Conservation (phyloP, 2,888 invertebrate genomes). For the Tanytarsus gracilentus region DNA sequence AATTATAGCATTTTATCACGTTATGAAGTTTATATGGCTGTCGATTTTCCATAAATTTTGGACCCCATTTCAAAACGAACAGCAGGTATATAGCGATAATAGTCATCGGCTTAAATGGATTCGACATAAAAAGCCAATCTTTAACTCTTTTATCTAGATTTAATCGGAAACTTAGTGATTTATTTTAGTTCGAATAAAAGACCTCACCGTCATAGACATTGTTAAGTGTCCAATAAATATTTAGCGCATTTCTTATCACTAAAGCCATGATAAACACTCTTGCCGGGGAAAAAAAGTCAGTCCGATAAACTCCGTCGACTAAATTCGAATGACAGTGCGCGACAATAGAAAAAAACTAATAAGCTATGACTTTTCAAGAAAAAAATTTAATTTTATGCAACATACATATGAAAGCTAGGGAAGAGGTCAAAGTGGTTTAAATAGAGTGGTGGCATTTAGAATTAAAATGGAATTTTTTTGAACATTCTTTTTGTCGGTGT, state of each 20-base stretch:
- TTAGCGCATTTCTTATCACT: not conserved
- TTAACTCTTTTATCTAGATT: conserved; percentile 55
- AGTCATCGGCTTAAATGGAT: conserved; percentile 52
- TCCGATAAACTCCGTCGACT: not conserved
- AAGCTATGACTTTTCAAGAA: too few species aligned
- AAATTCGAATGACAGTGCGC: not conserved
- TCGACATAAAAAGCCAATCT: conserved; percentile 55
- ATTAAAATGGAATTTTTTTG: too few species aligned
- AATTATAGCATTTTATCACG: conserved; percentile 58
- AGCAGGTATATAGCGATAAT: conserved; percentile 55
- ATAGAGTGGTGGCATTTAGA: not conserved
- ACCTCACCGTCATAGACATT: conserved; percentile 12
- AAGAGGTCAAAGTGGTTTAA: not conserved
- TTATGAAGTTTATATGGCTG: conserved; percentile 55
- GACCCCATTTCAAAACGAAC: conserved; percentile 63
- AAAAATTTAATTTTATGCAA: too few species aligned
- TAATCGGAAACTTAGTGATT: conserved; percentile 33
- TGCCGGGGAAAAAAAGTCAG: not conserved
- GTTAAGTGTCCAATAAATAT: not conserved
- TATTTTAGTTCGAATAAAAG: not conserved
- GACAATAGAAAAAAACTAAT: not conserved
- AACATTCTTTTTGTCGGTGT: too few species aligned
- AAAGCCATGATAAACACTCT: conserved; percentile 4
- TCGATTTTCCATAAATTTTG: conserved; percentile 58
- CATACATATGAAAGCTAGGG: too few species aligned